Evolutionary conservation across 2,113 vertebrate genomes (phyloP).

Genomic region (Acrocephalus kingi): DNA sequence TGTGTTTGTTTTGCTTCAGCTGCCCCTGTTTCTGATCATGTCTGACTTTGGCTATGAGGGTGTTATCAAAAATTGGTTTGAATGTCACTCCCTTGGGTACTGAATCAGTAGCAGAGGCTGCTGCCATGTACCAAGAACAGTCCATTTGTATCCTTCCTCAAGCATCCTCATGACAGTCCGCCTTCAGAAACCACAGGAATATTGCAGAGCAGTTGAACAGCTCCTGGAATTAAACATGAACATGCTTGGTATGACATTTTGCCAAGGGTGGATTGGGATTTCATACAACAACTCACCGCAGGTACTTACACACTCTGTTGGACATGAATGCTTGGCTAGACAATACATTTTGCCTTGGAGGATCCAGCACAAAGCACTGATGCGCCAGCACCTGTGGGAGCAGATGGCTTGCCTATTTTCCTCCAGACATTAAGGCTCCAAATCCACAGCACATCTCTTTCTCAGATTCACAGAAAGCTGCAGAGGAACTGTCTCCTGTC

Average conservation of each 20-base stretch:
- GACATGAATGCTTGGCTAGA: not conserved
- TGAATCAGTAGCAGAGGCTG: not conserved
- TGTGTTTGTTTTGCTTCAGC: not conserved
- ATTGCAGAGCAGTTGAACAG: not conserved
- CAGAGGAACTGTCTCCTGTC: not conserved
- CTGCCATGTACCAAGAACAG: not conserved
- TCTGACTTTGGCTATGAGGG: not conserved
- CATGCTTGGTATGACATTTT: not conserved
- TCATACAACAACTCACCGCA: not conserved
- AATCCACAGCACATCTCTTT: not conserved
- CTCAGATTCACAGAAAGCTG: not conserved
- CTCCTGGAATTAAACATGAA: not conserved
- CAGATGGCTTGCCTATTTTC: slow-evolving; percentile 30
- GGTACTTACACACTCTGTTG: slow-evolving; percentile 26
- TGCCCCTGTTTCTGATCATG: not conserved
- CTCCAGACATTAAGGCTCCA: not conserved
- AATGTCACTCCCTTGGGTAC: not conserved
- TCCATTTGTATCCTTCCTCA: not conserved
- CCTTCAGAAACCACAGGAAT: not conserved
- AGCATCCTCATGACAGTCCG: not conserved
- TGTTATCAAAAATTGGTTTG: not conserved
- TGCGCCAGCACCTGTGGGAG: not conserved
- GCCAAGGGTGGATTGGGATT: not conserved
- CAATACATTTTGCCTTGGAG: not conserved
- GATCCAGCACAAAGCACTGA: not conserved